These are phyloP conservation scores for Eupithecia centaureata DNA, from an alignment of 2,888 invertebrate species.

Conservation along the genomic window DNA sequence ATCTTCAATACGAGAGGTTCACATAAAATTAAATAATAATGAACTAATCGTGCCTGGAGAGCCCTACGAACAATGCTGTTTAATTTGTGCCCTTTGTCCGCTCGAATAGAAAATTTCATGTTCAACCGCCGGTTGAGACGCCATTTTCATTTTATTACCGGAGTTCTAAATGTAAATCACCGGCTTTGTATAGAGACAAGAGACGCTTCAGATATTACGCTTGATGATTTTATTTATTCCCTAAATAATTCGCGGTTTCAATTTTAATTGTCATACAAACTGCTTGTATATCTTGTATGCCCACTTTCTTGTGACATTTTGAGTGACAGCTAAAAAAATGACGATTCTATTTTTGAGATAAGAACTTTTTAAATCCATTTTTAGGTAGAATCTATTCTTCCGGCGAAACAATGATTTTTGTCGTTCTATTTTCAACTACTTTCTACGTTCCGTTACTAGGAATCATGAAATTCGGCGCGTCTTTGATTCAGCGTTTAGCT, in stretches of 20 bases:
- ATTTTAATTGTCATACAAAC: not conserved
- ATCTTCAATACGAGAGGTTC: conserved; percentile 49
- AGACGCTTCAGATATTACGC: conserved; percentile 52
- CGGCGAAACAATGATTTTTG: conserved; percentile 41
- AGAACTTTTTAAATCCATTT: not conserved
- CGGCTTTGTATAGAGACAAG: conserved; percentile 65
- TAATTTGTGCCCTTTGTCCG: conserved; percentile 81
- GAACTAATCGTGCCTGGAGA: conserved; percentile 71
- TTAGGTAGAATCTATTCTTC: not conserved
- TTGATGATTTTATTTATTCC: conserved; percentile 24
- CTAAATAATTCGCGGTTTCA: conserved; percentile 8
- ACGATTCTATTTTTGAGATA: conserved; percentile 17
- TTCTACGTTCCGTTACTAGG: conserved; percentile 60
- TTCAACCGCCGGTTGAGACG: conserved; percentile 67
- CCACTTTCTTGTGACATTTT: not conserved
- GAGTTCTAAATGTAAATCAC: conserved; percentile 78
- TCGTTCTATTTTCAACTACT: conserved; percentile 51
- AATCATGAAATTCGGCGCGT: conserved; percentile 70
- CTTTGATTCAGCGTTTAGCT: conserved; percentile 75
- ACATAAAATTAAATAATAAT: conserved; percentile 80
- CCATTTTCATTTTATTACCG: conserved; percentile 72
- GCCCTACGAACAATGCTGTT: conserved; percentile 73
- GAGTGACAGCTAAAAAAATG: not conserved
- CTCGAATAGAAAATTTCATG: conserved; percentile 80
- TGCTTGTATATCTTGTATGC: not conserved